A percentile compares a stretch with the other conserved stretches of the same genome.
Conservation (phyloP, 2,888 invertebrate genomes). For the Nomada flava region DNA sequence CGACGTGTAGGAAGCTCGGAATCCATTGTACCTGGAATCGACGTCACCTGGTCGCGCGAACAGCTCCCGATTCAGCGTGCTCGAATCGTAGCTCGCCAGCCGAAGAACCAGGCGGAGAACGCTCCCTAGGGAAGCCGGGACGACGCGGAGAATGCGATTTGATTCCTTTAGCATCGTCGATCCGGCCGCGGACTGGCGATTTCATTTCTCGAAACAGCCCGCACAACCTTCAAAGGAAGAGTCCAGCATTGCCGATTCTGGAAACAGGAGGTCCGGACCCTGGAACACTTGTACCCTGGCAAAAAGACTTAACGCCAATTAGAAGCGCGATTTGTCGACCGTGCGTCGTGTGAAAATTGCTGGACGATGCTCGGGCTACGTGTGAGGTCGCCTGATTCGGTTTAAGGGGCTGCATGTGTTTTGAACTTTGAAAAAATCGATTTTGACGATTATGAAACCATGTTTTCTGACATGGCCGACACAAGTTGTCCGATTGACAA, state of each 20-base stretch:
- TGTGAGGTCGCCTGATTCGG: not conserved
- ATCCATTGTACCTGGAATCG: constrained; percentile 64
- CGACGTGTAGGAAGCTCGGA: constrained; percentile 68
- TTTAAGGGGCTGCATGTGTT: not conserved
- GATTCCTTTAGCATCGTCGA: constrained; percentile 75
- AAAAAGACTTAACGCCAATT: constrained; percentile 53
- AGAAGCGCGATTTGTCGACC: constrained; percentile 53
- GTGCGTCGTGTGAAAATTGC: constrained; percentile 44
- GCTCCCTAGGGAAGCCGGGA: constrained; percentile 69
- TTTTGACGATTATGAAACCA: no score
- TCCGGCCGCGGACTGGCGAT: constrained; percentile 35
- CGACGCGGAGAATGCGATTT: constrained; percentile 76
- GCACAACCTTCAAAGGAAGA: constrained; percentile 54
- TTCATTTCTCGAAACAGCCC: constrained; percentile 55
- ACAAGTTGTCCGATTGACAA: no score
- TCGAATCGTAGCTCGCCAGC: constrained; percentile 24
- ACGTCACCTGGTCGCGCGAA: constrained; percentile 48
- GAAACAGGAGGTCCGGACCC: constrained; percentile 39
- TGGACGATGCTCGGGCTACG: not conserved
- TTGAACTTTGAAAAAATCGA: no score
- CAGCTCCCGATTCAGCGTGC: constrained; percentile 49
- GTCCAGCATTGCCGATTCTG: constrained; percentile 38
- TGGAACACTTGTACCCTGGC: constrained; percentile 38
- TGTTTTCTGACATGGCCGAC: no score
- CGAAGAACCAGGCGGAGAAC: constrained; percentile 48